Evolutionary conservation across 2,888 invertebrate genomes (phyloP).

Genomic region (Trichacis sp.): DNA sequence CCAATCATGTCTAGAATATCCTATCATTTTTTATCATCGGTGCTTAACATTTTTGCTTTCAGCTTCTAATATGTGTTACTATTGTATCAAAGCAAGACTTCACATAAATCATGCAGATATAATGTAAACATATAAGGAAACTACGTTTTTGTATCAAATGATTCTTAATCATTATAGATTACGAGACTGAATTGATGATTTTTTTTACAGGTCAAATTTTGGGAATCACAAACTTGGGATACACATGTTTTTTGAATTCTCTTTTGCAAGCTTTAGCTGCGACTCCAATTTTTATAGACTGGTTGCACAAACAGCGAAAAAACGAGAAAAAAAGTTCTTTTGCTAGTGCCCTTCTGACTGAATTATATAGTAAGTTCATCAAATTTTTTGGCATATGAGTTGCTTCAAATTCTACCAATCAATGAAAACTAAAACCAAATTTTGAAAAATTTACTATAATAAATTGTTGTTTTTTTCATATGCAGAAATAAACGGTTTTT

Average conservation of each 20-base stretch:
- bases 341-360: conserved; percentile 79
- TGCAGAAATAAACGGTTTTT: conserved; percentile 61
- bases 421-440: too few relatives aligned
- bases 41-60: too few relatives aligned
- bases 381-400: background rate
- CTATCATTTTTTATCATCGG: too few relatives aligned
- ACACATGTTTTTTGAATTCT: conserved; percentile 94
- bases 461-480: background rate
- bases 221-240: conserved; percentile 90
- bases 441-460: too few relatives aligned
- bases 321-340: conserved; percentile 78
- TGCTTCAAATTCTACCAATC: too few relatives aligned
- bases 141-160: too few relatives aligned
- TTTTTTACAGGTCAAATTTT: conserved; percentile 77
- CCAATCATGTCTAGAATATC: too few relatives aligned
- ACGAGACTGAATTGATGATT: background rate
- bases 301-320: conserved; percentile 78
- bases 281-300: conserved; percentile 85
- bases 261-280: conserved; percentile 90
- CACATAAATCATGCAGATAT: too few relatives aligned
- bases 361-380: conserved; percentile 76
- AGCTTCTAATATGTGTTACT: too few relatives aligned
- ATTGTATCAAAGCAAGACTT: too few relatives aligned
- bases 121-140: too few relatives aligned
- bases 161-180: too few relatives aligned